Percentiles rank a stretch among this genome's conserved stretches.
Conservation (phyloP, 2,888 invertebrate species). For the Cepaea hortensis region DNA sequence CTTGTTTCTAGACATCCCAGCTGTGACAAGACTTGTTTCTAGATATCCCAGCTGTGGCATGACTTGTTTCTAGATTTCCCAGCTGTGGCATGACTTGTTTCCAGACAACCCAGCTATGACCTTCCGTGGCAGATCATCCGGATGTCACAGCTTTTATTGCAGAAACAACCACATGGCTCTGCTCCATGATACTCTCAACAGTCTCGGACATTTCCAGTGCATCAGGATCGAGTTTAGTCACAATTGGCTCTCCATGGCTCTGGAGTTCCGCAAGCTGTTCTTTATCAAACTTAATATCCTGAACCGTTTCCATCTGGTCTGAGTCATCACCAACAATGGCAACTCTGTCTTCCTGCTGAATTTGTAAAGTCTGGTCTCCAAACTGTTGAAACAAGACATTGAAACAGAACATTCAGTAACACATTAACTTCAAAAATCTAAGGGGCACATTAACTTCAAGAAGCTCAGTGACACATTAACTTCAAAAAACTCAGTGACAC, state of each 20-base stretch:
- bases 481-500: too few relatives aligned
- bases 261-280: conserved; percentile 37
- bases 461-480: too few relatives aligned
- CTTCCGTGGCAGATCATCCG: conserved; percentile 24
- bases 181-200: conserved; percentile 4
- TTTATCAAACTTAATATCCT: conserved; percentile 47
- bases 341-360: conserved; percentile 41
- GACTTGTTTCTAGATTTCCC: too few relatives aligned
- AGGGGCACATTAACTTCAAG: too few relatives aligned
- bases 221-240: conserved; percentile 16
- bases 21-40: too few relatives aligned
- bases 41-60: too few relatives aligned
- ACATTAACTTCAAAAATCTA: neutral
- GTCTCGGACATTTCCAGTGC: neutral
- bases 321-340: conserved; percentile 20
- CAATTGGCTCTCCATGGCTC: conserved; percentile 18
- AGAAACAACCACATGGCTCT: neutral
- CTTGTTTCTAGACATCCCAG: too few relatives aligned
- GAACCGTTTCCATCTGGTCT: conserved; percentile 36
- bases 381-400: conserved; percentile 20
- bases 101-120: too few relatives aligned
- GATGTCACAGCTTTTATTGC: conserved; percentile 15
- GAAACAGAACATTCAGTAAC: neutral
- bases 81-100: too few relatives aligned
- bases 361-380: conserved; percentile 47